Evolutionary conservation across 2,113 vertebrate genomes (phyloP).

Genomic region (Mystacornis crossleyi): DNA sequence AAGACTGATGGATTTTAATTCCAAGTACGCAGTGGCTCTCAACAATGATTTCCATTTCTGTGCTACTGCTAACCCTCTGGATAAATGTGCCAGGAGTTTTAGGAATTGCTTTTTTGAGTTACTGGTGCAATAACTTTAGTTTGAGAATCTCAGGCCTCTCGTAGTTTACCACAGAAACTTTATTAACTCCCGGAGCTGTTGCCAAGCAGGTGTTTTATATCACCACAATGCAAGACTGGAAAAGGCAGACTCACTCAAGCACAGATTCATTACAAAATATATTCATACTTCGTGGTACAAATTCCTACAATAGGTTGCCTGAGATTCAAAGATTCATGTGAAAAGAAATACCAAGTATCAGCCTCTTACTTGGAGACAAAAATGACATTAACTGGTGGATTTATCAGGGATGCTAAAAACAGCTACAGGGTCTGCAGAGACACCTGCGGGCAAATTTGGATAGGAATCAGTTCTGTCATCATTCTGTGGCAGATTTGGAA

Average conservation of each 20-base stretch:
- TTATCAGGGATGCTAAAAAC: neutral
- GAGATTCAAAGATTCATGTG: neutral
- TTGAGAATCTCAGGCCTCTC: conserved; percentile 77
- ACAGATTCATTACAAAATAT: conserved; percentile 64
- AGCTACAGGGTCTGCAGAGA: neutral
- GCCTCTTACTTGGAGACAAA: neutral
- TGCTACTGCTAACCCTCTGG: conserved; percentile 71
- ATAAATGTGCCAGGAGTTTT: conserved; percentile 78
- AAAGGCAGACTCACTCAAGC: conserved; percentile 58
- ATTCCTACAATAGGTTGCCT: conserved; percentile 10
- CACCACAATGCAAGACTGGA: conserved; percentile 24
- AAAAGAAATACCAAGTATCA: neutral
- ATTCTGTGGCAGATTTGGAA: neutral
- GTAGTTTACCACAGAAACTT: conserved; percentile 77
- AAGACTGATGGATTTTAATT: conserved; percentile 81
- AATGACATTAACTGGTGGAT: neutral
- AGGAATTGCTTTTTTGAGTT: conserved; percentile 83
- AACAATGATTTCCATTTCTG: conserved; percentile 78
- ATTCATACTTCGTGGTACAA: neutral
- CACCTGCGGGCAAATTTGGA: rapidly evolving
- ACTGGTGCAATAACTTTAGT: conserved; percentile 80
- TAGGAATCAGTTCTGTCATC: neutral
- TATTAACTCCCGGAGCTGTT: conserved; percentile 75
- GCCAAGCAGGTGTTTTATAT: conserved; percentile 75
- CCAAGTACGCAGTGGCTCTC: conserved; percentile 65